These are phyloP conservation scores for Poeciliopsis occidentalis DNA, from an alignment of 2,113 vertebrate genomes.

Conservation along the genomic window DNA sequence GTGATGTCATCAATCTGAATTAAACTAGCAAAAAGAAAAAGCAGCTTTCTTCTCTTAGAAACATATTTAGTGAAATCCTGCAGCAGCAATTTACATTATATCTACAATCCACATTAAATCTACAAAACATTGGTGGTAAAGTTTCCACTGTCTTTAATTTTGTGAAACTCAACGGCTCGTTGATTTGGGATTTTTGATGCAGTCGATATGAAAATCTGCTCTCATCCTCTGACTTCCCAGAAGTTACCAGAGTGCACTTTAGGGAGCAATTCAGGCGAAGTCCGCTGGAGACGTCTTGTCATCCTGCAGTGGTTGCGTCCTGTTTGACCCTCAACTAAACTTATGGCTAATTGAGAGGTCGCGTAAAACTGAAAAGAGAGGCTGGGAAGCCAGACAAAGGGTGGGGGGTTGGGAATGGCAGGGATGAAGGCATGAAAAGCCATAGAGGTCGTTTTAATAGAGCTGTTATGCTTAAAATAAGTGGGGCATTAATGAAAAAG, in stretches of 20 bases:
- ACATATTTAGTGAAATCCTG: neutral
- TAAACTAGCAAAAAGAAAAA: too few species aligned
- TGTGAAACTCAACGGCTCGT: neutral
- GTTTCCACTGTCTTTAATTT: neutral
- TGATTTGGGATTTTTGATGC: conserved; percentile 21
- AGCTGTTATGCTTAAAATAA: conserved; percentile 18
- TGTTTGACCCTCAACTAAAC: conserved; percentile 63
- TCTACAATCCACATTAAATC: neutral
- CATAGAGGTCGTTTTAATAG: conserved; percentile 6
- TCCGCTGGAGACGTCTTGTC: conserved; percentile 34
- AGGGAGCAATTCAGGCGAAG: conserved; percentile 50
- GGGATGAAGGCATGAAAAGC: conserved; percentile 41
- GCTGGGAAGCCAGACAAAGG: conserved; percentile 65
- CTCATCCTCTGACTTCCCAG: conserved; percentile 35
- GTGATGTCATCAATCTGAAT: too few species aligned
- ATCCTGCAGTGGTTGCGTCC: conserved; percentile 18
- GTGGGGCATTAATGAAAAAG: conserved; percentile 33
- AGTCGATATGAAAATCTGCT: neutral
- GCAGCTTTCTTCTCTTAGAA: neutral
- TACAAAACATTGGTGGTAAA: neutral
- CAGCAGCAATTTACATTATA: too few species aligned
- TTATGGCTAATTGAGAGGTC: conserved; percentile 42
- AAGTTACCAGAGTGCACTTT: conserved; percentile 59
- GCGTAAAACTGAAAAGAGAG: conserved; percentile 26
- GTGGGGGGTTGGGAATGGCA: conserved; percentile 56